Conservation (phyloP, 2,113 vertebrate species). For the Bettongia penicillata region DNA sequence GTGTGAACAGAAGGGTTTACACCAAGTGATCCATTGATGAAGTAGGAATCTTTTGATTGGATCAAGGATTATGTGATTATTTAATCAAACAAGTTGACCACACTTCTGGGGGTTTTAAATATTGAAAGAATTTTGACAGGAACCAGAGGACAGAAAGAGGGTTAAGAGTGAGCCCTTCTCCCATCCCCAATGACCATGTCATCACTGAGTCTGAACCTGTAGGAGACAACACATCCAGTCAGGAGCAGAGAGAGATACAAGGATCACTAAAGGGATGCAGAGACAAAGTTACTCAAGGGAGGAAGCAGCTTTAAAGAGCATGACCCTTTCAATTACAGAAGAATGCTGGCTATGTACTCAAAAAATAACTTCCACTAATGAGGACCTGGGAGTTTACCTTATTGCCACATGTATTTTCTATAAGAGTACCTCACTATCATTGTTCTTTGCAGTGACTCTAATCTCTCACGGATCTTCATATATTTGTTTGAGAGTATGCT, state of each 20-base stretch:
- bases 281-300: neutral
- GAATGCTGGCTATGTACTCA: neutral
- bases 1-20: neutral
- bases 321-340: neutral
- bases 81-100: neutral
- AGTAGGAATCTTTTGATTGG: neutral
- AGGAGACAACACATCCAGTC: neutral
- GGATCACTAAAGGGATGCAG: neutral
- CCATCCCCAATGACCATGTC: neutral
- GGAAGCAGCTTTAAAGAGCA: neutral
- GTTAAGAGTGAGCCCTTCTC: neutral
- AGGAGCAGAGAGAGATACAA: neutral
- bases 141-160: neutral
- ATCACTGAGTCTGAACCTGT: neutral
- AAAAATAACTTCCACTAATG: neutral
- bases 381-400: neutral
- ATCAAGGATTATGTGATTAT: neutral
- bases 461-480: neutral
- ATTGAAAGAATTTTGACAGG: neutral
- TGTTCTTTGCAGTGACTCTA: neutral
- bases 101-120: neutral
- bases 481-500: neutral
- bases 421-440: neutral
- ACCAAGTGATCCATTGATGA: neutral
- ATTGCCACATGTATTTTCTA: neutral